Evolutionary conservation across 1,140 invertebrate species (phyloP).

Genomic region (Neodiprion lecontei): DNA sequence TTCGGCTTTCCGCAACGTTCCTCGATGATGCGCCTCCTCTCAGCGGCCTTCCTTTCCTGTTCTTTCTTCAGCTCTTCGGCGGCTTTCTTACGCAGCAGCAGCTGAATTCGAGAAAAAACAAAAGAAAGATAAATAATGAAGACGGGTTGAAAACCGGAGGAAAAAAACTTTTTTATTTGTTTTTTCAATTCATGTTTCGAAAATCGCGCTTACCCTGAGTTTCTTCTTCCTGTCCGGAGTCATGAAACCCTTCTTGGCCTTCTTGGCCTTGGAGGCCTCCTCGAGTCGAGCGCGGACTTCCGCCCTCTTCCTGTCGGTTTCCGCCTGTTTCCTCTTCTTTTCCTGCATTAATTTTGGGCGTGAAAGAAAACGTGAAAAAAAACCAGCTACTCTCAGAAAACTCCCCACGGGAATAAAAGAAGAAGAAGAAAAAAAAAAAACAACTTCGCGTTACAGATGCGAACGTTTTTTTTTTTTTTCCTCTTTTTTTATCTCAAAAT

Average conservation of each 20-base stretch:
- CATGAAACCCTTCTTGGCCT: slow-evolving; percentile 98
- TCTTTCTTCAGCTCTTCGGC: slow-evolving; percentile 99
- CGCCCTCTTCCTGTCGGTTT: slow-evolving; percentile 93
- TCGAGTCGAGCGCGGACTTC: slow-evolving; percentile 96
- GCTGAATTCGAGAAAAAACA: slow-evolving; percentile 57
- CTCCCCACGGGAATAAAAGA: background rate
- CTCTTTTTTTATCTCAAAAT: slow-evolving; percentile 6
- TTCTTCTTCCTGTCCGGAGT: slow-evolving; percentile 98
- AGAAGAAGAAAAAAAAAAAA: background rate
- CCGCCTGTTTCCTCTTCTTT: slow-evolving; percentile 93
- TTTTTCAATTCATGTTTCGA: background rate
- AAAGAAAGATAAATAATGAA: background rate
- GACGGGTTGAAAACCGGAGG: background rate
- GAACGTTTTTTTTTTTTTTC: slow-evolving; percentile 1
- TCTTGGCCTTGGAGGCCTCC: slow-evolving; percentile 93
- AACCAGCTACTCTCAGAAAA: background rate
- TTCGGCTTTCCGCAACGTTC: slow-evolving; percentile 92
- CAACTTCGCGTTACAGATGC: no score
- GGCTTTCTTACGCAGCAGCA: slow-evolving; percentile 99
- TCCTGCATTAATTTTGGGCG: slow-evolving; percentile 66
- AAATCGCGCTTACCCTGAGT: slow-evolving; percentile 79
- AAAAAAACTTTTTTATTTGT: background rate
- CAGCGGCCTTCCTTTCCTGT: slow-evolving; percentile 97
- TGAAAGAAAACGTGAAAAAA: background rate
- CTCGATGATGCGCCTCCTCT: slow-evolving; percentile 97